Base-by-base conservation (phyloP, 2,113 vertebrate genomes). In the Numenius arquata region DNA sequence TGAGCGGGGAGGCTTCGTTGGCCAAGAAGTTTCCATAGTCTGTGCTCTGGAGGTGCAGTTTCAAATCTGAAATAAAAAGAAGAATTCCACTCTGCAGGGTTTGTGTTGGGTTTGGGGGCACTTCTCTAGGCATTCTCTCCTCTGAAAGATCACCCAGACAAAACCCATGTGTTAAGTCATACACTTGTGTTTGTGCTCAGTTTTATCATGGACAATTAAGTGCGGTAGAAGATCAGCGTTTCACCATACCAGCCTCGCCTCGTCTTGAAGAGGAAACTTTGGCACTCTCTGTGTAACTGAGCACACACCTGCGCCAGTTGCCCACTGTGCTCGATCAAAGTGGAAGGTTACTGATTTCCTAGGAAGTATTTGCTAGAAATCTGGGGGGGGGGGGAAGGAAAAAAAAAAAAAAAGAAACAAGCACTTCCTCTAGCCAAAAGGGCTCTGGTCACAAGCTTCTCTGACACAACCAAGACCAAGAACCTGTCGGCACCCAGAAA, bases 21-120 rank as follows among this genome's bases (percentile, higher is more conserved):
- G 99, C 99, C 97, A 99, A 96, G 96, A 99, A 99, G 97, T 99
- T 99, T 76, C 99, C 99, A 94, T 99, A 99, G 97, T 99, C 99
- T 13, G 99, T 99, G 97, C 99, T 99, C 98, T 99, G 99, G 77
- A 99, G 98, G 88, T 99, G 99, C 83, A 99, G 98, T 95, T 99
- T 99, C 95, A 99, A 96, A 97, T 99, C 99, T 99, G 97, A 73
- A 91, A 96, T 71, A 63, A 15, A 88, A 87, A 88, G 50, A 77
- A 45, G 26, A 45, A 72, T 48, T 75, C 43, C 27, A 63, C 19
- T 52, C 41, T 73, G 16, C 27, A 67, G 15, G 16, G 48, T 85
- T 72, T 40, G 50, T 3, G 14, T 8, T 66, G 48, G 15, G 9
- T 26, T 67, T 66, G 40, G 17, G 9, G 45, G 50, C 43, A 29